Conservation (phyloP, 1,140 invertebrate genomes). For the Bombus cullumanus region DNA sequence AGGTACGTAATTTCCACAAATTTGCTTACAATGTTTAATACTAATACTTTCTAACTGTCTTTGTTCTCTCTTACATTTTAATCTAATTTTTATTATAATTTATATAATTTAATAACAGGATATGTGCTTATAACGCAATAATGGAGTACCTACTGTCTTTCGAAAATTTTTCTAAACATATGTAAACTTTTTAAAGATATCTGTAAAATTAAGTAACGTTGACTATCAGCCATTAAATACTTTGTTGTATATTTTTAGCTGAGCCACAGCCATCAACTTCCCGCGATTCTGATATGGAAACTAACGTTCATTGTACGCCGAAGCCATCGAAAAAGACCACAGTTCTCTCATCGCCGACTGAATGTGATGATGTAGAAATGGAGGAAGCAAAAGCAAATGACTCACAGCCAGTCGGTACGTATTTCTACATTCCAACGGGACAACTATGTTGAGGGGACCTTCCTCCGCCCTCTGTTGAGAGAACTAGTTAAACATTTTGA, state of each 20-base stretch:
- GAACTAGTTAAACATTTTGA: background rate
- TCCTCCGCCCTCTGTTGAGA: constrained; percentile 45
- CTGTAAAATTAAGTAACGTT: background rate
- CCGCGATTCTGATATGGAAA: background rate
- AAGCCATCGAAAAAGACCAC: background rate
- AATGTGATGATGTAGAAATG: background rate
- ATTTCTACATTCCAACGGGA: background rate
- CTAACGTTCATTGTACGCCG: background rate
- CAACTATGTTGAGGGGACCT: background rate
- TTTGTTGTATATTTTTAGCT: background rate
- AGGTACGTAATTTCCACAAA: constrained; percentile 29
- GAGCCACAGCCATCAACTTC: constrained; percentile 51
- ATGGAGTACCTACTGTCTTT: background rate
- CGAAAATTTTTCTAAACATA: background rate
- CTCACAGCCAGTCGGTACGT: constrained; percentile 29
- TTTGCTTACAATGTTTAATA: background rate
- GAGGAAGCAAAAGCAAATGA: background rate
- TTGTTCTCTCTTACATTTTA: too few relatives aligned
- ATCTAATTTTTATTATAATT: too few relatives aligned
- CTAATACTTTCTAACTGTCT: background rate
- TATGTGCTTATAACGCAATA: background rate
- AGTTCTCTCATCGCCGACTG: background rate
- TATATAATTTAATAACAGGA: too few relatives aligned
- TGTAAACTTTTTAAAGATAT: background rate
- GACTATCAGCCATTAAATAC: background rate